phyloP scores from a whole-genome alignment of 2,888 invertebrate species.

The Eurois occulta region DNA sequence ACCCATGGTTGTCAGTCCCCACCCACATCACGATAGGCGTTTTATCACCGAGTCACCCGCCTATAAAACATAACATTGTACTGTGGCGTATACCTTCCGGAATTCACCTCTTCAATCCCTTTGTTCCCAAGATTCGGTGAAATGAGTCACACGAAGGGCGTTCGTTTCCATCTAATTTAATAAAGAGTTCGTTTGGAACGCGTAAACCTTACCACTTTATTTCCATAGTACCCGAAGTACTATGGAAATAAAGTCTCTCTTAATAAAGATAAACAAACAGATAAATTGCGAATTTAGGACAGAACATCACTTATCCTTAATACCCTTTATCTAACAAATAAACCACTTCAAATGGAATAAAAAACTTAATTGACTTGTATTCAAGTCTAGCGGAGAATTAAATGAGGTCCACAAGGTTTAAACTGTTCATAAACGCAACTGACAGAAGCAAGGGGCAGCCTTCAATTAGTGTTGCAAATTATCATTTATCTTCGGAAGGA shows the following conservation, averaged over 20 bases:
- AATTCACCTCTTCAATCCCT: conserved; percentile 65
- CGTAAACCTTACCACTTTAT: conserved; percentile 38
- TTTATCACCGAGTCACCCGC: conserved; percentile 78
- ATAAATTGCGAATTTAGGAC: conserved; percentile 46
- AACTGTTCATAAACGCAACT: conserved; percentile 56
- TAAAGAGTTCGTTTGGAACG: conserved; percentile 42
- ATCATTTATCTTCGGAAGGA: conserved; percentile 59
- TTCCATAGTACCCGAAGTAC: conserved; percentile 45
- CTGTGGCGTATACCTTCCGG: conserved; percentile 62
- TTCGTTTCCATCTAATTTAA: conserved; percentile 57
- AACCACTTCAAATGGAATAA: conserved; percentile 47
- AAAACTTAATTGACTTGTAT: conserved; percentile 42
- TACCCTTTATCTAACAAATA: conserved; percentile 44
- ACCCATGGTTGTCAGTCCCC: conserved; percentile 67
- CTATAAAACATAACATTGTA: conserved; percentile 67
- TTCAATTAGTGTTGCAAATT: conserved; percentile 57
- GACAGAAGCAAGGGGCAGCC: conserved; percentile 41
- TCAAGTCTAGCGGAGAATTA: conserved; percentile 41
- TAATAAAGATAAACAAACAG: conserved; percentile 53
- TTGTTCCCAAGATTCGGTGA: conserved; percentile 66
- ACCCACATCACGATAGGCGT: conserved; percentile 74
- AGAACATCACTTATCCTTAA: conserved; percentile 43
- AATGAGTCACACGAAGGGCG: conserved; percentile 52
- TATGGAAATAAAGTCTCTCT: too few relatives aligned
- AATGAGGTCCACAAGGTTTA: conserved; percentile 44